phyloP scores from a whole-genome alignment of 2,888 invertebrate genomes.

The Trichogramma dendrolimi region DNA sequence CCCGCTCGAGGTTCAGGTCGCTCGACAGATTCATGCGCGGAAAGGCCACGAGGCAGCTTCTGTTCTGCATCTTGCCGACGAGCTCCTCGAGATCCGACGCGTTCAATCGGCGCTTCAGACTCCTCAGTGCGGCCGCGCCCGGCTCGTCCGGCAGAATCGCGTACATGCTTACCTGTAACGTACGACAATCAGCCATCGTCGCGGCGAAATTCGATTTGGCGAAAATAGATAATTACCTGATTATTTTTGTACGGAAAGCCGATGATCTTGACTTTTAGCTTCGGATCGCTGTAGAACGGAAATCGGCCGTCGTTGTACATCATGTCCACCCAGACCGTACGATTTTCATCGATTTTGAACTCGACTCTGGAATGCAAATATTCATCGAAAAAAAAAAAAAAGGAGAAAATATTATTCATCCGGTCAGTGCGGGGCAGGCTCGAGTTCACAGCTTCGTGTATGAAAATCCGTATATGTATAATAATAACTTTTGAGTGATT shows the following conservation, averaged over 20 bases:
- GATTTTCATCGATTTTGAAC: conserved; percentile 32
- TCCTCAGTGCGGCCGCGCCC: conserved; percentile 52
- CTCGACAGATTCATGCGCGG: conserved; percentile 72
- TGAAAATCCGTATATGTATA: background rate
- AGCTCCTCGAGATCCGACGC: conserved; percentile 55
- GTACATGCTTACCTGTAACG: conserved; percentile 57
- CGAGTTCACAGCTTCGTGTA: background rate
- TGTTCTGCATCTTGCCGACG: conserved; percentile 53
- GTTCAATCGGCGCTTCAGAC: conserved; percentile 55
- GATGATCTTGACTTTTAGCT: conserved; percentile 60
- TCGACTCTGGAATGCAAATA: conserved; percentile 53
- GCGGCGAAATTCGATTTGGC: too few relatives aligned
- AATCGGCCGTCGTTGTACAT: conserved; percentile 65
- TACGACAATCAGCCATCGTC: background rate
- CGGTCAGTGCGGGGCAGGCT: background rate
- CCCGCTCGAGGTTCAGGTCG: conserved; percentile 56
- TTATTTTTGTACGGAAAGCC: conserved; percentile 65
- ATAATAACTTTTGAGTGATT: background rate
- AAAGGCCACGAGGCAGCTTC: conserved; percentile 59
- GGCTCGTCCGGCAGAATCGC: conserved; percentile 61
- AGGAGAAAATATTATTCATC: conserved; percentile 1
- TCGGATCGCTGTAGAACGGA: conserved; percentile 56
- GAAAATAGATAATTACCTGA: background rate
- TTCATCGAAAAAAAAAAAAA: conserved; percentile 49
- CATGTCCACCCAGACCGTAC: conserved; percentile 55